Evolutionary conservation across 2,113 vertebrate species (phyloP).

Genomic region (Tetraodon nigroviridis): DNA sequence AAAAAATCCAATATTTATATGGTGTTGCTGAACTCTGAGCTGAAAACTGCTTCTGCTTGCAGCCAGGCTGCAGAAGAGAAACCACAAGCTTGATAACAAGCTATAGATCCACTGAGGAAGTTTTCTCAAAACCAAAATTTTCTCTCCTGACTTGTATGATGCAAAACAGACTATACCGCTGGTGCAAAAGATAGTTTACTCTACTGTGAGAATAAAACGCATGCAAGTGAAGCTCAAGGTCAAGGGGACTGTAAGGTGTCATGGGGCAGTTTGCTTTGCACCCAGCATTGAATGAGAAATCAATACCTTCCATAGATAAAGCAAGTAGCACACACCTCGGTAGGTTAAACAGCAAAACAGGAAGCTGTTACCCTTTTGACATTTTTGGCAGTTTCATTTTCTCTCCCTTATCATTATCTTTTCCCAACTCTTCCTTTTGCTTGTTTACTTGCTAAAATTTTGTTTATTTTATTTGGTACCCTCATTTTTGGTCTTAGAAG

Average conservation of each 20-base stretch:
- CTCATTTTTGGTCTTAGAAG: conserved; percentile 14
- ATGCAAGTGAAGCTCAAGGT: too few species aligned
- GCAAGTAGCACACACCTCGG: too few species aligned
- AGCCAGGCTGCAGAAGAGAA: conserved; percentile 17
- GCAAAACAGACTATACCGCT: too few species aligned
- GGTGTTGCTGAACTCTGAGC: background rate
- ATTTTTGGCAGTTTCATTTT: too few species aligned
- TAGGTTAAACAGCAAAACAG: too few species aligned
- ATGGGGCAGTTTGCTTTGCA: too few species aligned
- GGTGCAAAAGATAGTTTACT: too few species aligned
- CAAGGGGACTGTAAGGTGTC: too few species aligned
- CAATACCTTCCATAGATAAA: too few species aligned
- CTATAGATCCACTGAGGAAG: conserved; percentile 4
- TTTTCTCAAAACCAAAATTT: conserved; percentile 18
- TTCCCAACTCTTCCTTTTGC: conserved; percentile 36
- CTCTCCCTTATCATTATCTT: conserved; percentile 25
- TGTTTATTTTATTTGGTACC: conserved; percentile 31
- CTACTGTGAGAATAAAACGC: too few species aligned
- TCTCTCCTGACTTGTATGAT: background rate
- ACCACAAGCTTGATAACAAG: conserved; percentile 21
- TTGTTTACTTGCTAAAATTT: conserved; percentile 31
- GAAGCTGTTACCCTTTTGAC: too few species aligned
- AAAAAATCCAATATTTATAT: conserved; percentile 1
- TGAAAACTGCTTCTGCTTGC: conserved; percentile 20
- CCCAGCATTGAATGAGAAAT: too few species aligned